A percentile compares a stretch with the other conserved stretches of the same genome.
Conservation (phyloP, 1,140 invertebrate genomes). For the Leptinotarsa undecemlineata region DNA sequence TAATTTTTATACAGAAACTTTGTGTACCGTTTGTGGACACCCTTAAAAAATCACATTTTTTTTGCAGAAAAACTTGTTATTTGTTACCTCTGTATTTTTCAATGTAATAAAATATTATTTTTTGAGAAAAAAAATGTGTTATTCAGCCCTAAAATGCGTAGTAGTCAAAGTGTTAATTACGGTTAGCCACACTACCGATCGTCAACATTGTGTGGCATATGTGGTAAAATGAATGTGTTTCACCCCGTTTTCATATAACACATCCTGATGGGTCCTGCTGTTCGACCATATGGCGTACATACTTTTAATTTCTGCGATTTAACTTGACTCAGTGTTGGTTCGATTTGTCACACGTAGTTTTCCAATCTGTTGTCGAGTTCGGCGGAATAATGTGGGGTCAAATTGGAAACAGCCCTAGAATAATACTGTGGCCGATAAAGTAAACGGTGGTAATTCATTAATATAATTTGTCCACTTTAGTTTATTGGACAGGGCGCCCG, state of each 20-base stretch:
- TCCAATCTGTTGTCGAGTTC: constrained; percentile 37
- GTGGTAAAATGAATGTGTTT: constrained; percentile 23
- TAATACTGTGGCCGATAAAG: constrained; percentile 26
- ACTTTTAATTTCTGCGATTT: constrained; percentile 40
- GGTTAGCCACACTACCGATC: constrained; percentile 19
- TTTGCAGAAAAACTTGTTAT: too few relatives aligned
- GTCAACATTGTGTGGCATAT: constrained; percentile 32
- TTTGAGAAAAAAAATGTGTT: too few relatives aligned
- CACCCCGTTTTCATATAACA: constrained; percentile 9
- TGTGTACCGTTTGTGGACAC: too few relatives aligned
- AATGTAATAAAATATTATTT: too few relatives aligned
- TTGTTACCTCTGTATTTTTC: too few relatives aligned
- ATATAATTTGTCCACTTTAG: constrained; percentile 26
- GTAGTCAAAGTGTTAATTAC: not conserved
- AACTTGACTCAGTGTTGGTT: constrained; percentile 43
- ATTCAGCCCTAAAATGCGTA: too few relatives aligned
- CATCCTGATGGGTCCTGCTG: not conserved
- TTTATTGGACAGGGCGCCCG: not conserved
- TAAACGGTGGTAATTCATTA: constrained; percentile 43
- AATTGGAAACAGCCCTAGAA: constrained; percentile 23
- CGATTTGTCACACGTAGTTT: constrained; percentile 45
- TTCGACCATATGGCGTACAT: constrained; percentile 36
- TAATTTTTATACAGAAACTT: too few relatives aligned
- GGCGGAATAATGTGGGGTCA: constrained; percentile 22
- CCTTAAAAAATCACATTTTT: too few relatives aligned